Evolutionary conservation across 1,140 invertebrate species (phyloP), one percentile per base, ranked within the genome.

Genomic region (Ips typographus): DNA sequence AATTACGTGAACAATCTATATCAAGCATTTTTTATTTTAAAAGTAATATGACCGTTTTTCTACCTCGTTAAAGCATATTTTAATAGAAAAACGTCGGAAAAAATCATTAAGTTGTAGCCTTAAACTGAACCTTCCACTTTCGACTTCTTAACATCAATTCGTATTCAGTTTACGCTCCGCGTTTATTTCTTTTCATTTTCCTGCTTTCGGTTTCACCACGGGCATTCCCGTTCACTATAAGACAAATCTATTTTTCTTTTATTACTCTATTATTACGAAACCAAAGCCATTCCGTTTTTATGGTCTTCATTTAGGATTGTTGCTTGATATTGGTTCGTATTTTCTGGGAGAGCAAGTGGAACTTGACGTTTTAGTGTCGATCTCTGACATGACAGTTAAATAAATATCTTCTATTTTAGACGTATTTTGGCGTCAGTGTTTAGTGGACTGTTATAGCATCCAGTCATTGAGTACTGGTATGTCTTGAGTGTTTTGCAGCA

Each of bases 161-260:
- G 44, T 47, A 47, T 47, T 47, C 44, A 47, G 44, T 47, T 4
- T 47, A 47, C 44, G 44, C 44, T 4, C n/a, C 44, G 4, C 44
- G 44, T 47, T 47, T 47, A 47, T 47, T 47, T 47, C 44, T 47
- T 47, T 47, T 47, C 44, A 47, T 47, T 47, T 47, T 47, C 44
- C 44, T 47, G 44, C 44, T 47, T 47, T 47, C 44, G 44, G n/a
- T 47, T 47, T 47, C 44, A 47, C 22, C 22, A 22, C 22, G 22
- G 22, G 22, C 22, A 22, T 22, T 22, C 22, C 22, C 22, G 22
- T 47, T 40, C 44, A 47, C 4, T n/a, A n/a, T 5, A n/a, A 4
- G 44, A 47, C 4, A 47, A 5, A 47, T 47, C n/a, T 47, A 47
- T 47, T 47, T 47, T 47, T 47, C 44, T 47, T 47, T 47, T 22